Evolutionary conservation across 2,797 vertebrate species (phyloP), one percentile per base, ranked within the genome.

Genomic region (Adelosebastes latens): DNA sequence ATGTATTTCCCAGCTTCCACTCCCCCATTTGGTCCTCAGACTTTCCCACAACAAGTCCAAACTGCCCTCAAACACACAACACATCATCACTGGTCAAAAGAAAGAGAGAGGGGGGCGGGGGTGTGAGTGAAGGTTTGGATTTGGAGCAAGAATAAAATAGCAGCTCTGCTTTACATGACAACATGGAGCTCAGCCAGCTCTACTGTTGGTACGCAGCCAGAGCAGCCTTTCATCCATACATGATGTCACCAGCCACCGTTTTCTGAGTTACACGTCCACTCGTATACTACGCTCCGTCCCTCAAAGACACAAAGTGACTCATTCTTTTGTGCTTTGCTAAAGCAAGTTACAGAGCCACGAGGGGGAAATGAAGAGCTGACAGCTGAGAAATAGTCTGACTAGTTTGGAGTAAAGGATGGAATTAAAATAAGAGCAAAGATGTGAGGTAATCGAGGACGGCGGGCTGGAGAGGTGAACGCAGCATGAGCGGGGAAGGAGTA

Each of bases 11-110:
- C 91, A 87, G 86, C 72, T 66, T 90, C 87, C 75, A 89, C 91
- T 90, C 80, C 77, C 62, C 61, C 86, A 94, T 96, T 94, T 95
- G 92, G 70, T 70, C 79, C 75, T 95, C 91, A 93, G 91, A 94
- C 88, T 93, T 95, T 93, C 86, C 89, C 85, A 83, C 87, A 84
- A 78, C 58, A 81, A 78, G 66, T 88, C 90, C 85, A 91, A 85
- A 79, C 81, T 81, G 46, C 72, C 68, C 81, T 39, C 16, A 88
- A 92, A 90, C 79, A 71, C 73, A 83, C 77, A 79, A 49, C 80
- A 75, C 72, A 78, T 92, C 84, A 91, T 79, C 80, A 71, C 59
- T 49, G 77, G 72, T 80, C 71, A 76, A 14, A 66, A 62, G 18
- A 72, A 72, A 60, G 68, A 46, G 66, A 71, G 67, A 42, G 10